phyloP scores from a whole-genome alignment of 1,140 invertebrate species.

The Formica selysi region DNA sequence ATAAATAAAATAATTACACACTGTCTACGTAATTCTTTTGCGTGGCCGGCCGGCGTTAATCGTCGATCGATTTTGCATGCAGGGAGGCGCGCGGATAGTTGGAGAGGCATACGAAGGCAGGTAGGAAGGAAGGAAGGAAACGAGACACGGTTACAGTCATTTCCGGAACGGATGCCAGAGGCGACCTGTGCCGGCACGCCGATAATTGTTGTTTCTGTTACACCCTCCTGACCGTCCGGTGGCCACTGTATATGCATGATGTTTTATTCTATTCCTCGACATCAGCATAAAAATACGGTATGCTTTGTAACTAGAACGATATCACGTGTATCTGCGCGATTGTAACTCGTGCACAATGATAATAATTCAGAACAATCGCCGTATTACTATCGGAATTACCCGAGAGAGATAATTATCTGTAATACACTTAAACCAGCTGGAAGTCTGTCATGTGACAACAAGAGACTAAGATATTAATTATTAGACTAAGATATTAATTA shows the following conservation, averaged over 20 bases:
- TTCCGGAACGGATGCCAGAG: conserved; percentile 73
- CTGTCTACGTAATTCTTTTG: conserved; percentile 46
- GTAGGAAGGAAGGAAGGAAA: conserved; percentile 75
- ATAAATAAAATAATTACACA: conserved; percentile 52
- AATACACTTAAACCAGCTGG: conserved; percentile 15
- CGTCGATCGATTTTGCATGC: conserved; percentile 56
- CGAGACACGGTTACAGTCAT: conserved; percentile 72
- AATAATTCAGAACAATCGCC: conserved; percentile 40
- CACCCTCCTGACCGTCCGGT: conserved; percentile 1
- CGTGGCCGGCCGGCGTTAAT: conserved; percentile 55
- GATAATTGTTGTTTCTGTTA: conserved; percentile 72
- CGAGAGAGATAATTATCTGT: conserved; percentile 41
- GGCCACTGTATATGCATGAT: conserved; percentile 14
- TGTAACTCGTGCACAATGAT: conserved; percentile 16
- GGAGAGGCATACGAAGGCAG: conserved; percentile 61
- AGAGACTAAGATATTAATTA: neutral
- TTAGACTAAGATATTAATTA: conserved; percentile 33
- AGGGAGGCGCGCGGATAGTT: conserved; percentile 42
- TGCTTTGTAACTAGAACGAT: neutral
- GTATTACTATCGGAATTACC: conserved; percentile 11
- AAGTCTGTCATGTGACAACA: conserved; percentile 26
- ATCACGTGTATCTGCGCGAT: conserved; percentile 14
- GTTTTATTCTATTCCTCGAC: conserved; percentile 37
- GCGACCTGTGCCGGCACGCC: conserved; percentile 31
- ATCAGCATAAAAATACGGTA: conserved; percentile 35